phyloP scores from a whole-genome alignment of 53 echinoderm and acorn worm genomes.

The Echinarachnius parma region DNA sequence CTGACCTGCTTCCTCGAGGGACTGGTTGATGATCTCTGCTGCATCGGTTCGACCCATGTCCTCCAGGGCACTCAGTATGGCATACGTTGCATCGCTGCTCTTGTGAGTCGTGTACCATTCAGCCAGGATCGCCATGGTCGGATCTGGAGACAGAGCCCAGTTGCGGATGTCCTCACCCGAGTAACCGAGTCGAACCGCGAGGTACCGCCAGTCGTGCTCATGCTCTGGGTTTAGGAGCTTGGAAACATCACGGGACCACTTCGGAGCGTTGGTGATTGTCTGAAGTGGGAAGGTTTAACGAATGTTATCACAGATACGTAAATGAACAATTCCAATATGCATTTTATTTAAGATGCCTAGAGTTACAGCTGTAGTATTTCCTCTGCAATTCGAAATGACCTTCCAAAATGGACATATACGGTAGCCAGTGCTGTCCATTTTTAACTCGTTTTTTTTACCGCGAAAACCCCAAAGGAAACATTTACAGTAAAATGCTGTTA shows the following conservation, averaged over 20 bases:
- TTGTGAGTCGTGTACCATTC: slow-evolving; percentile 97
- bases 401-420: too few species aligned
- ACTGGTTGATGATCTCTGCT: slow-evolving; percentile 68
- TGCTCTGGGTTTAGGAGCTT: slow-evolving; percentile 87
- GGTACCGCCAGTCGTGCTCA: slow-evolving; percentile 85
- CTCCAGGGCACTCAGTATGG: slow-evolving; percentile 79
- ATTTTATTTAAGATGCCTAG: too few species aligned
- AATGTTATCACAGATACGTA: too few species aligned
- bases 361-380: too few species aligned
- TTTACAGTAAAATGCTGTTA: slow-evolving; percentile 7
- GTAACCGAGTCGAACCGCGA: slow-evolving; percentile 92
- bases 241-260: slow-evolving; percentile 88
- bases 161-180: slow-evolving; percentile 86
- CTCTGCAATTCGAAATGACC: too few species aligned
- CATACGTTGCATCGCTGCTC: slow-evolving; percentile 93
- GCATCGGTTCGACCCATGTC: slow-evolving; percentile 91
- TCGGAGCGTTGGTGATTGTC: slow-evolving; percentile 91
- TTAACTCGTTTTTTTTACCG: not conserved
- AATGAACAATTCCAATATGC: too few species aligned
- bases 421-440: not conserved
- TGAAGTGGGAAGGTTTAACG: too few species aligned
- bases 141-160: slow-evolving; percentile 94
- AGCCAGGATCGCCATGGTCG: slow-evolving; percentile 84
- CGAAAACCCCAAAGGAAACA: too few species aligned
- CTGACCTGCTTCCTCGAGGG: slow-evolving; percentile 76